Evolutionary conservation across 2,113 vertebrate species (phyloP).

Genomic region (Anguilla rostrata): DNA sequence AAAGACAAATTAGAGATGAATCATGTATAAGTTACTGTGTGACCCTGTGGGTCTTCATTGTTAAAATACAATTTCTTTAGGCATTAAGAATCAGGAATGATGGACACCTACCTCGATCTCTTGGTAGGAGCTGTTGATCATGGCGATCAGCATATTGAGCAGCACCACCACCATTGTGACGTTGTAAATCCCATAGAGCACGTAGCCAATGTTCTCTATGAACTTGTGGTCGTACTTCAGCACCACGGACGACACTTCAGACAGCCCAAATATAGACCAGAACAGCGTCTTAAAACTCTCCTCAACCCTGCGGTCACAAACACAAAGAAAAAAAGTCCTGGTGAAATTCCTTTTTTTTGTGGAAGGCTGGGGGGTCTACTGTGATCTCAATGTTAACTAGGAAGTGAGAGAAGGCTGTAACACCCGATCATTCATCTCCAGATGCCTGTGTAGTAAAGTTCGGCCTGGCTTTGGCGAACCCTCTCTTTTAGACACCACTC

Average conservation of each 20-base stretch:
- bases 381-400: neutral
- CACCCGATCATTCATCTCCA: neutral
- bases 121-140: constrained; percentile 91
- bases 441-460: neutral
- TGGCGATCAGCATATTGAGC: constrained; percentile 89
- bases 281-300: constrained; percentile 92
- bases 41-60: neutral
- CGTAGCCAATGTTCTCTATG: constrained; percentile 89
- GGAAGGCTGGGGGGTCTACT: neutral
- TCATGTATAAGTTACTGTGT: neutral
- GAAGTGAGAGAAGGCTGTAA: neutral
- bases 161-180: constrained; percentile 90
- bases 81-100: neutral
- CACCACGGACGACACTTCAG: constrained; percentile 87
- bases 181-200: constrained; percentile 87
- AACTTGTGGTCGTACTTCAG: constrained; percentile 90
- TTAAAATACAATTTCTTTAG: neutral
- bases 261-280: constrained; percentile 90
- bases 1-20: neutral
- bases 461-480: neutral
- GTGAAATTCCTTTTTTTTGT: neutral
- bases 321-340: neutral
- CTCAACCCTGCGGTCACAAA: constrained; percentile 73
- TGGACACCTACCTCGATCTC: constrained; percentile 80
- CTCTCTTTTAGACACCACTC: no score